phyloP scores from a whole-genome alignment of 2,888 invertebrate species.

The Sphaeridia pumilis region DNA sequence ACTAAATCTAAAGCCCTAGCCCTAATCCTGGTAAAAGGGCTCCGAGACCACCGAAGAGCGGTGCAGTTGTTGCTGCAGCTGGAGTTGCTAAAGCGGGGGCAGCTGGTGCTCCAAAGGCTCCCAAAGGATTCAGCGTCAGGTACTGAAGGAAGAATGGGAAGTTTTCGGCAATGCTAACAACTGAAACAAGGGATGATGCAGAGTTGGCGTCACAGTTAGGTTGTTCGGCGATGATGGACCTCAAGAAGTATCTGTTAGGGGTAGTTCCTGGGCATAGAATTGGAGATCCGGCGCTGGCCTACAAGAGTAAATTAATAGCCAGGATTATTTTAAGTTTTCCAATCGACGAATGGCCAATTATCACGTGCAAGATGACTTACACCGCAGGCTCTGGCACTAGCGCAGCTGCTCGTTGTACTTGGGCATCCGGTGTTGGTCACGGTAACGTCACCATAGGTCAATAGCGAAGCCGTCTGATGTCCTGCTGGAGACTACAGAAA shows the following conservation, averaged over 20 bases:
- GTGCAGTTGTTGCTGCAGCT: no score
- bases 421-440: slow-evolving; percentile 3
- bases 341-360: no score
- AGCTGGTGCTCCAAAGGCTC: no score
- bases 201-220: slow-evolving; percentile 4
- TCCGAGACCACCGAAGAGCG: no score
- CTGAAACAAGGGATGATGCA: slow-evolving; percentile 1
- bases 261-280: slow-evolving; percentile 17
- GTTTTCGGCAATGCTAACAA: slow-evolving; percentile 7
- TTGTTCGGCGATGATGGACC: slow-evolving; percentile 13
- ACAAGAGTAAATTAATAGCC: not conserved
- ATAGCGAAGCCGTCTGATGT: not conserved
- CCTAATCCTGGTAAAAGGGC: no score
- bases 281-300: slow-evolving; percentile 20
- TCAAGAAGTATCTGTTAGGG: slow-evolving; percentile 13
- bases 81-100: no score
- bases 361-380: slow-evolving; percentile 10
- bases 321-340: no score
- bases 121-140: slow-evolving; percentile 3
- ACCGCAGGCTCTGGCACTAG: slow-evolving; percentile 10
- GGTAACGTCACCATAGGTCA: slow-evolving; percentile 2
- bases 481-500: no score
- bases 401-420: slow-evolving; percentile 4
- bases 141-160: slow-evolving; percentile 15
- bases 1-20: no score